Evolutionary conservation across 2,888 invertebrate species (phyloP).

Genomic region (Nephrotoma appendiculata): DNA sequence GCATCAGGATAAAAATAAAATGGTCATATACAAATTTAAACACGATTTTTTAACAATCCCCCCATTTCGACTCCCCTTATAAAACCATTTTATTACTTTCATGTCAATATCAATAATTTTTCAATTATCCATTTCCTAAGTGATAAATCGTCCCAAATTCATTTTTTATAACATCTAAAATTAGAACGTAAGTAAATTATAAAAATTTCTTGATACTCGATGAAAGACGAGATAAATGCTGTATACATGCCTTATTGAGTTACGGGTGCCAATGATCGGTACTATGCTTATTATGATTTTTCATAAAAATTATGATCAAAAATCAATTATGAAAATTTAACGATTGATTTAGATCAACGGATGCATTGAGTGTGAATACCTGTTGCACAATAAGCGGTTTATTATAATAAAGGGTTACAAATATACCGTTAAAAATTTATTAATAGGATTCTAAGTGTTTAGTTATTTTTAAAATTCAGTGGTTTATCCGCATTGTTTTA

Average conservation of each 20-base stretch:
- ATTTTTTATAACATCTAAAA: background rate
- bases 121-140: background rate
- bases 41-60: too few species aligned
- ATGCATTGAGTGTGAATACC: background rate
- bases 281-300: background rate
- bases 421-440: background rate
- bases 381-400: background rate
- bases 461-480: background rate
- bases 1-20: too few species aligned
- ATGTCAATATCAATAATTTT: background rate
- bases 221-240: background rate
- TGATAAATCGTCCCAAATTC: background rate
- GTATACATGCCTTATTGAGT: background rate
- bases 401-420: background rate
- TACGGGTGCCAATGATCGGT: background rate
- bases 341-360: background rate
- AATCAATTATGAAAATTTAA: background rate
- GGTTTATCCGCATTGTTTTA: background rate
- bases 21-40: too few species aligned
- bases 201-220: background rate
- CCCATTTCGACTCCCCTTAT: too few species aligned
- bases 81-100: background rate
- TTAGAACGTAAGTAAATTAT: background rate
- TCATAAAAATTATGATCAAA: background rate
- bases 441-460: too few species aligned